Evolutionary conservation across 2,797 vertebrate species (phyloP), one percentile per base, ranked within the genome.

Genomic region (Lycodopsis pacificus): DNA sequence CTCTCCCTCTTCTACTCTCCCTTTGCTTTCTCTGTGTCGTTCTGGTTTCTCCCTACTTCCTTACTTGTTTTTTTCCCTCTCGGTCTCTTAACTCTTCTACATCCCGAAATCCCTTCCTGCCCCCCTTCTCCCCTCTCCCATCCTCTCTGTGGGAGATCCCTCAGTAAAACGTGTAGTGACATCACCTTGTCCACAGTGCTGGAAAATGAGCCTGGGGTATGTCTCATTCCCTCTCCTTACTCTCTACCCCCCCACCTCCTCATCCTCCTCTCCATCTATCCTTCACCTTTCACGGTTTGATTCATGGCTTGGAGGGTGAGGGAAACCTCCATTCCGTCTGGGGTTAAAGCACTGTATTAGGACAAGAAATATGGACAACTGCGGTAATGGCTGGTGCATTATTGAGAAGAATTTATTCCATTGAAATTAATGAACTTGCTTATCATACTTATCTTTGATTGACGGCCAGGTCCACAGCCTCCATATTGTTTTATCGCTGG

Each of bases 341-440:
- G 42, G 34, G 71, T 59, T 14, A 65, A 71, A 80, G 63, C 17
- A 1, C 36, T 61, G 75, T 69, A 65, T 64, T 62, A 64, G 32
- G 63, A 76, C 71, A 53, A 32, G 57, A 81, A 75, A 82, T 69
- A 63, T n/a, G 62, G 75, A 81, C 87, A 67, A 89, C 13, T 13
- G 19, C 56, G 15, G 22, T 42, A 2, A 19, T 1, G n/a, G 22
- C 66, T 58, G 30, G 15, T 36, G 72, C 48, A 46, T 86, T 81
- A 78, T 71, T 64, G 42, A 77, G 81, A 84, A 72, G 19, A 86
- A 87, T 85, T 87, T 76, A 73, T 42, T 84, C 77, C 51, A 83
- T 90, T 86, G 85, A 89, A 87, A 83, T 91, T 73, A 89, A 91
- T 86, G 64, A 88, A 89, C 80, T 82, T 86, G 80, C 83, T 86